These are phyloP conservation scores for Melieria picta DNA, from an alignment of 2,888 invertebrate genomes.

Conservation along the genomic window DNA sequence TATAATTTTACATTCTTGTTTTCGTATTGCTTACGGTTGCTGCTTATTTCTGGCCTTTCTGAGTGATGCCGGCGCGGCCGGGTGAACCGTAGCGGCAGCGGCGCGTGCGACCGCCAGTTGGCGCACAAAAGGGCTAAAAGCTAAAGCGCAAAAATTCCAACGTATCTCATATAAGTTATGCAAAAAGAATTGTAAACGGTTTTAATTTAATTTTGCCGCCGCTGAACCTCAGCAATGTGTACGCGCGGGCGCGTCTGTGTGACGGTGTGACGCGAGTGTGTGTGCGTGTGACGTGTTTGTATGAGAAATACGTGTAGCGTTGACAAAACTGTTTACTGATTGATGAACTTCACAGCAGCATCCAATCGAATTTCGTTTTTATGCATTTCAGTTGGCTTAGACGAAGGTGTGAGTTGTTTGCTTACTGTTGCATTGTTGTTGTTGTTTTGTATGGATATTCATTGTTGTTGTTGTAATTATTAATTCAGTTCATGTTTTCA, in stretches of 20 bases:
- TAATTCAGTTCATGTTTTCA: too few species aligned
- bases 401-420: too few species aligned
- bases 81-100: too few species aligned
- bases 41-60: background rate
- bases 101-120: too few species aligned
- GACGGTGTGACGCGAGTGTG: background rate
- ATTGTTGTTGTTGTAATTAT: too few species aligned
- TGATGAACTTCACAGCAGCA: conserved; percentile 17
- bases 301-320: background rate
- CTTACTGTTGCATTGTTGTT: too few species aligned
- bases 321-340: conserved; percentile 27
- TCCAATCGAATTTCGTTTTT: too few species aligned
- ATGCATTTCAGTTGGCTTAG: too few species aligned
- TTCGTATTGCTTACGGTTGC: background rate
- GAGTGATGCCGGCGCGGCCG: too few species aligned
- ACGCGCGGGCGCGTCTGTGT: background rate
- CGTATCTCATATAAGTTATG: conserved; percentile 3
- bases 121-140: too few species aligned
- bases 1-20: background rate
- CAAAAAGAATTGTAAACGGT: conserved; percentile 24
- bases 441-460: too few species aligned
- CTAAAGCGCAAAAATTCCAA: background rate
- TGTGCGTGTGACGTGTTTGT: background rate
- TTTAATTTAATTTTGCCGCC: conserved; percentile 27
- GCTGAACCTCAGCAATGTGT: background rate